These are phyloP conservation scores for Toxotes lorentzi DNA, from an alignment of 2,797 vertebrate species.

Conservation along the genomic window DNA sequence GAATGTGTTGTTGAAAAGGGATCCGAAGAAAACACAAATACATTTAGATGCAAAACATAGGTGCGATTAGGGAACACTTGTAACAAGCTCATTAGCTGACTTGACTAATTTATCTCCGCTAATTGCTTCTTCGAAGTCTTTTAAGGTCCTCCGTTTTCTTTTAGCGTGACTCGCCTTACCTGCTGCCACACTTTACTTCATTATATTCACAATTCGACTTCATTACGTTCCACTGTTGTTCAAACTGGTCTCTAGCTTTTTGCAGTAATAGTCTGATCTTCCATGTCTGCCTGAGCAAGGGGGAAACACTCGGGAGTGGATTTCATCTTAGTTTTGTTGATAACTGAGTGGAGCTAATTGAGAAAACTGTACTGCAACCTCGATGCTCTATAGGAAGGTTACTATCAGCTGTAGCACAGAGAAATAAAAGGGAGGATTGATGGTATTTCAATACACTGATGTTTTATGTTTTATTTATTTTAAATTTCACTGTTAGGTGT, in stretches of 20 bases:
- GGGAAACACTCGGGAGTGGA: background rate
- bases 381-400: constrained; percentile 11
- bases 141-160: constrained; percentile 49
- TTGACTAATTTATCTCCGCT: constrained; percentile 69
- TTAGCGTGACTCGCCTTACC: constrained; percentile 50
- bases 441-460: background rate
- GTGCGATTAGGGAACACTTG: constrained; percentile 63
- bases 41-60: constrained; percentile 56
- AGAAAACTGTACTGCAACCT: background rate
- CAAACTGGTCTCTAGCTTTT: constrained; percentile 22
- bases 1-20: constrained; percentile 17
- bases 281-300: constrained; percentile 38
- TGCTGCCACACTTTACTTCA: constrained; percentile 56
- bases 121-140: constrained; percentile 70
- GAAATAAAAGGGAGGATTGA: constrained; percentile 2
- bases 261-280: constrained; percentile 41
- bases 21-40: constrained; percentile 54
- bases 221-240: constrained; percentile 45
- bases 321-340: constrained; percentile 36
- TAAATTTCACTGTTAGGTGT: background rate
- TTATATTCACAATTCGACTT: constrained; percentile 57
- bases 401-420: constrained; percentile 7
- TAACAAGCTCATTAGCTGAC: constrained; percentile 67
- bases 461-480: too few relatives aligned
- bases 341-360: constrained; percentile 39